phyloP scores from a whole-genome alignment of 2,113 vertebrate genomes.

The Fulica atra region DNA sequence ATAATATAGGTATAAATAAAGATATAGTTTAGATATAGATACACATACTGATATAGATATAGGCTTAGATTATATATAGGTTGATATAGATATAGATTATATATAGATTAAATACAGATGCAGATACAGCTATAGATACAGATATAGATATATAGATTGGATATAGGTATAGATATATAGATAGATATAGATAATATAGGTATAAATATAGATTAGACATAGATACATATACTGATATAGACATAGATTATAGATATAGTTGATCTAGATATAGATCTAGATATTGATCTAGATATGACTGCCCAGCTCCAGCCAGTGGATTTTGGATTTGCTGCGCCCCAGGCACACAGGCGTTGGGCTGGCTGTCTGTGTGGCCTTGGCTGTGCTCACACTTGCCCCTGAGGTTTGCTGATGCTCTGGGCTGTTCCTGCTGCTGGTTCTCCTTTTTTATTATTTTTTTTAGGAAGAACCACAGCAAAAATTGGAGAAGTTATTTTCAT shows the following conservation, averaged over 20 bases:
- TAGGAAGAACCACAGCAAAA: background rate
- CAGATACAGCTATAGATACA: background rate
- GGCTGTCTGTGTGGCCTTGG: background rate
- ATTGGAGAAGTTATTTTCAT: background rate
- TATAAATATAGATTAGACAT: background rate
- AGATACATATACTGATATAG: background rate
- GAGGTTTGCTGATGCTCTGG: background rate
- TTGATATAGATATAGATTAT: no score
- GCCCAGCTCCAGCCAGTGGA: no score
- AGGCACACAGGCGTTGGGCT: background rate
- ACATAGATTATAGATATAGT: no score
- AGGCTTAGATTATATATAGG: no score
- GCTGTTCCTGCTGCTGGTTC: background rate
- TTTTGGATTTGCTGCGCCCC: background rate
- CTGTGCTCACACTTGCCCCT: background rate
- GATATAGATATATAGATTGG: no score
- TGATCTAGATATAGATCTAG: no score
- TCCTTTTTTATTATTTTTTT: background rate
- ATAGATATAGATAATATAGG: background rate
- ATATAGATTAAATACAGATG: background rate
- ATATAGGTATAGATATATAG: background rate
- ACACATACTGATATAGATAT: background rate
- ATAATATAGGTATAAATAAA: no score
- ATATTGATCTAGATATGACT: no score
- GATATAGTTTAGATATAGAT: background rate